These are phyloP conservation scores for Ancistrus triradiatus DNA, from an alignment of 2,113 vertebrate species.

Conservation along the genomic window DNA sequence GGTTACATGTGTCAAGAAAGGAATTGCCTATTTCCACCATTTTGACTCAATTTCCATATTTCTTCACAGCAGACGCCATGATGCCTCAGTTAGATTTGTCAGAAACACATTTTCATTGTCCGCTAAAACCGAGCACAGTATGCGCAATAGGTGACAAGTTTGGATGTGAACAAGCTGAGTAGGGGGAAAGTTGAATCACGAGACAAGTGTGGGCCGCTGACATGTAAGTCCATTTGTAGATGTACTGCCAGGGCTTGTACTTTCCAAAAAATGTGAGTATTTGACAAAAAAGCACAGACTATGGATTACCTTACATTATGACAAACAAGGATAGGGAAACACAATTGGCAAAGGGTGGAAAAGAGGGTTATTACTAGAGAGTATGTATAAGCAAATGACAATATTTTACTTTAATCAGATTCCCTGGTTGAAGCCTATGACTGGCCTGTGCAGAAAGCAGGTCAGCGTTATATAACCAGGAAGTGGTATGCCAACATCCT, in stretches of 20 bases:
- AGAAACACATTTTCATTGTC: constrained; percentile 34
- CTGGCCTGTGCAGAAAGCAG: constrained; percentile 51
- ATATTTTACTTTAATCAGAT: constrained; percentile 35
- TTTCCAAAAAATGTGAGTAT: constrained; percentile 25
- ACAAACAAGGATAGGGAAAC: constrained; percentile 2
- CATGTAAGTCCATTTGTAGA: constrained; percentile 34
- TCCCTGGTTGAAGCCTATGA: constrained; percentile 41
- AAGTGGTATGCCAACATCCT: constrained; percentile 64
- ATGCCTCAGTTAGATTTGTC: constrained; percentile 43
- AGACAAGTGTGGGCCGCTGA: constrained; percentile 34
- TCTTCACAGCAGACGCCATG: constrained; percentile 42
- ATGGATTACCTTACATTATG: constrained; percentile 4
- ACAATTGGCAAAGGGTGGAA: not conserved
- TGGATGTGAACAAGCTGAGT: constrained; percentile 33
- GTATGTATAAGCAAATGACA: too few species aligned
- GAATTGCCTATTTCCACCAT: constrained; percentile 40
- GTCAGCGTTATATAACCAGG: constrained; percentile 63
- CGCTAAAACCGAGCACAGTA: constrained; percentile 9
- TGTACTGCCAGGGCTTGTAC: constrained; percentile 15
- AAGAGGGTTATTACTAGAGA: too few species aligned
- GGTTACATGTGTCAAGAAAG: constrained; percentile 21
- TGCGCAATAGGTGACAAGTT: constrained; percentile 46
- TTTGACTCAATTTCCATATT: constrained; percentile 40
- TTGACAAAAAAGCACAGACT: not conserved
- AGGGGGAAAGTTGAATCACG: constrained; percentile 18